These are phyloP conservation scores for Matsumurasca onukii DNA, from an alignment of 1,140 invertebrate genomes.

Conservation along the genomic window DNA sequence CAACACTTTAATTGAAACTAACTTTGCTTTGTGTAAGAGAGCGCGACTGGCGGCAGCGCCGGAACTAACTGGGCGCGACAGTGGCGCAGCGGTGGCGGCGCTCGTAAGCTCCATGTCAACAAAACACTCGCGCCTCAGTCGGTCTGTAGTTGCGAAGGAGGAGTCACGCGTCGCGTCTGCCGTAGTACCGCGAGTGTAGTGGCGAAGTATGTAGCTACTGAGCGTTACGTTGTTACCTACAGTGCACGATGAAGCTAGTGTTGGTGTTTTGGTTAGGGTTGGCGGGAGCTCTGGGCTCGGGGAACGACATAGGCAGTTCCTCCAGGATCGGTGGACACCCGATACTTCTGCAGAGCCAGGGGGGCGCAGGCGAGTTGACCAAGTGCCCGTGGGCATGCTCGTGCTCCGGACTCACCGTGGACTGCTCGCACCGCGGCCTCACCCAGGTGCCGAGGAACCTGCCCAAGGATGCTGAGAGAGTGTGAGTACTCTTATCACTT, in stretches of 20 bases:
- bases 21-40: too few species aligned
- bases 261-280: slow-evolving; percentile 3
- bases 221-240: background rate
- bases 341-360: slow-evolving; percentile 27
- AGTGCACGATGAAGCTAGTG: slow-evolving; percentile 8
- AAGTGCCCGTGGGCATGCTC: slow-evolving; percentile 77
- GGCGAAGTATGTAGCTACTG: background rate
- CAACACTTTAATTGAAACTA: too few species aligned
- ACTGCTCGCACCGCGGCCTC: slow-evolving; percentile 78
- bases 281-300: background rate
- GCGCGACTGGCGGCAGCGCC: too few species aligned
- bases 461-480: slow-evolving; percentile 71
- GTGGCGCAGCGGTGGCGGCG: background rate
- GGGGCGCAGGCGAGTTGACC: slow-evolving; percentile 37
- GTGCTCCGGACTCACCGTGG: slow-evolving; percentile 72
- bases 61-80: too few species aligned
- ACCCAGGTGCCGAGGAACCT: slow-evolving; percentile 75
- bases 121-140: background rate
- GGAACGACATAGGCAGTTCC: slow-evolving; percentile 12
- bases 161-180: background rate
- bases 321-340: slow-evolving; percentile 35
- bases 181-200: background rate
- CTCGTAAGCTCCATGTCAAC: background rate
- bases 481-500: slow-evolving; percentile 67
- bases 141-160: background rate